Conservation (phyloP, 2,888 invertebrate species). For the Scrobipalpa atriplicella region DNA sequence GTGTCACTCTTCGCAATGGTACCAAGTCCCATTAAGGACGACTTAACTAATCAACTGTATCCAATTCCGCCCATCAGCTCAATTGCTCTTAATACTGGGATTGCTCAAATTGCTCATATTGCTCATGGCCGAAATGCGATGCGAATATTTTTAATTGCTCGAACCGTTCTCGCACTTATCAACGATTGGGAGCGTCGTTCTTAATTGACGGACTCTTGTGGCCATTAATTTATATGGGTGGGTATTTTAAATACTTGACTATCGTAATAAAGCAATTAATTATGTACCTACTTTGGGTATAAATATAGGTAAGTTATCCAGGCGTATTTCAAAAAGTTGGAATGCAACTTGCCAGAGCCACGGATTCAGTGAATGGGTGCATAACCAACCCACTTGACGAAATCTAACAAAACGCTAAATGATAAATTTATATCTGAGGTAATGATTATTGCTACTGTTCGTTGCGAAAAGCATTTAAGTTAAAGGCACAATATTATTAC, state of each 20-base stretch:
- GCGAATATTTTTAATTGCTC: slow-evolving; percentile 72
- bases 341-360: no score
- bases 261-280: not conserved
- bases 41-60: slow-evolving; percentile 76
- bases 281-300: no score
- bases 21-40: slow-evolving; percentile 62
- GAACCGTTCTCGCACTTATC: slow-evolving; percentile 36
- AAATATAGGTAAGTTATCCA: no score
- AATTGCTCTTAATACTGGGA: slow-evolving; percentile 76
- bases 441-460: no score
- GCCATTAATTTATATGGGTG: slow-evolving; percentile 17
- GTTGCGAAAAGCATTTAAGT: no score
- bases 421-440: no score
- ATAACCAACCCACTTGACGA: no score
- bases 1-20: slow-evolving; percentile 27
- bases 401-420: no score
- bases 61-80: slow-evolving; percentile 76
- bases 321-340: no score
- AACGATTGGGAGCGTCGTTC: slow-evolving; percentile 12
- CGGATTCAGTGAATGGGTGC: no score
- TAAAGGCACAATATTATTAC: no score
- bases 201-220: slow-evolving; percentile 22
- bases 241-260: not conserved
- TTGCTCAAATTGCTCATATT: slow-evolving; percentile 66
- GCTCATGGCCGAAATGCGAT: slow-evolving; percentile 55